Conservation (phyloP, 2,888 invertebrate genomes). For the Orthosia cruda region DNA sequence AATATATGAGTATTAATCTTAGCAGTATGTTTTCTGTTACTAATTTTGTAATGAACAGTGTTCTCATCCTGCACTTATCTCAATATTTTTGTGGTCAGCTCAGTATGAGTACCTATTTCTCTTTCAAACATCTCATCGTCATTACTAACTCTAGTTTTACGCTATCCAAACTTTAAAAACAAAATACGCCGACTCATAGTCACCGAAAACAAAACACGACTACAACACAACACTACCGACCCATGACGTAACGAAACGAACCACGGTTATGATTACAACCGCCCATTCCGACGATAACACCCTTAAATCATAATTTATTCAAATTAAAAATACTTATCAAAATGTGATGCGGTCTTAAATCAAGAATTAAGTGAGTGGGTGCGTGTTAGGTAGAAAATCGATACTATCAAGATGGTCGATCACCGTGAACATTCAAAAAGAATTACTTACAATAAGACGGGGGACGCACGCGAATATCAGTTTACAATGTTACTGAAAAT, state of each 20-base stretch:
- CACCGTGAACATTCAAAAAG: slow-evolving; percentile 90
- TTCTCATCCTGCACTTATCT: too few relatives aligned
- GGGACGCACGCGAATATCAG: slow-evolving; percentile 88
- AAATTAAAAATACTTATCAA: slow-evolving; percentile 92
- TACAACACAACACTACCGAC: slow-evolving; percentile 38
- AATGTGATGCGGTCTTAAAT: slow-evolving; percentile 92
- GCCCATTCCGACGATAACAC: slow-evolving; percentile 88
- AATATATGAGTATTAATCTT: neutral
- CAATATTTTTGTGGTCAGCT: too few relatives aligned
- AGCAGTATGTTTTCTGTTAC: neutral
- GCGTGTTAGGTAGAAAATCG: slow-evolving; percentile 85
- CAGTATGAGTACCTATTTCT: too few relatives aligned
- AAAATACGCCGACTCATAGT: slow-evolving; percentile 34
- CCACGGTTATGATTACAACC: slow-evolving; percentile 86
- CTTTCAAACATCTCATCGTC: too few relatives aligned
- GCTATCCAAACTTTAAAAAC: too few relatives aligned
- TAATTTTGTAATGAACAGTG: neutral
- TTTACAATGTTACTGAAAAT: slow-evolving; percentile 74
- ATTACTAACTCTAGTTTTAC: too few relatives aligned
- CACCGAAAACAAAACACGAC: slow-evolving; percentile 50
- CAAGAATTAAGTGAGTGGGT: slow-evolving; percentile 90
- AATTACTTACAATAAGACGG: slow-evolving; percentile 71
- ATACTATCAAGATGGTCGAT: slow-evolving; percentile 85
- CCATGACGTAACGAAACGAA: slow-evolving; percentile 78
- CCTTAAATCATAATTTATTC: slow-evolving; percentile 92